Evolutionary conservation across 1,140 invertebrate species (phyloP).

Genomic region (Charaxes varanes): DNA sequence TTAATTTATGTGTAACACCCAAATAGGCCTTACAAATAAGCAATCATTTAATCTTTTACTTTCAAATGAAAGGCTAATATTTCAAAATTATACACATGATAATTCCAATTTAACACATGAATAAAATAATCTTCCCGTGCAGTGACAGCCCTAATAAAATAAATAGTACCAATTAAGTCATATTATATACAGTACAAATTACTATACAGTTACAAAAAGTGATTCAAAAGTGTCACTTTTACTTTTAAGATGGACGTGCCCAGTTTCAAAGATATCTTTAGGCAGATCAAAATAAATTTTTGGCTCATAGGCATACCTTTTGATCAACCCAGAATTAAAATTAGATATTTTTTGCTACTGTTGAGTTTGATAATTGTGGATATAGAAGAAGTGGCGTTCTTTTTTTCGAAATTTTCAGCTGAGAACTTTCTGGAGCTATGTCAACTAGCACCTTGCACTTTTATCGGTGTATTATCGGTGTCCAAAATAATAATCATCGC

Average conservation of each 20-base stretch:
- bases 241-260: constrained; percentile 35
- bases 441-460: constrained; percentile 37
- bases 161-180: too few relatives aligned
- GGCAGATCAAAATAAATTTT: constrained; percentile 39
- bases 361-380: constrained; percentile 26
- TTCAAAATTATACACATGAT: too few relatives aligned
- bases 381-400: constrained; percentile 29
- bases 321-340: constrained; percentile 20
- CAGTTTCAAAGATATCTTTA: constrained; percentile 39
- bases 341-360: constrained; percentile 30
- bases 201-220: too few relatives aligned
- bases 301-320: constrained; percentile 37
- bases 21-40: too few relatives aligned
- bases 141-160: too few relatives aligned
- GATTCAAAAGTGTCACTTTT: too few relatives aligned
- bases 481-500: constrained; percentile 37
- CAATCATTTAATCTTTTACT: too few relatives aligned
- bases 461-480: constrained; percentile 30
- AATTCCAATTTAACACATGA: too few relatives aligned
- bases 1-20: too few relatives aligned
- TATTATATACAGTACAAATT: too few relatives aligned
- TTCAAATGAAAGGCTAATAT: too few relatives aligned
- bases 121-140: too few relatives aligned
- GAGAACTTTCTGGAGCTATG: constrained; percentile 43
- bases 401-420: constrained; percentile 32